A percentile compares a stretch with the other conserved stretches of the same genome.
These are phyloP conservation scores for Neocloeon triangulifer DNA, from an alignment of 1,140 invertebrate species.

Conservation along the genomic window DNA sequence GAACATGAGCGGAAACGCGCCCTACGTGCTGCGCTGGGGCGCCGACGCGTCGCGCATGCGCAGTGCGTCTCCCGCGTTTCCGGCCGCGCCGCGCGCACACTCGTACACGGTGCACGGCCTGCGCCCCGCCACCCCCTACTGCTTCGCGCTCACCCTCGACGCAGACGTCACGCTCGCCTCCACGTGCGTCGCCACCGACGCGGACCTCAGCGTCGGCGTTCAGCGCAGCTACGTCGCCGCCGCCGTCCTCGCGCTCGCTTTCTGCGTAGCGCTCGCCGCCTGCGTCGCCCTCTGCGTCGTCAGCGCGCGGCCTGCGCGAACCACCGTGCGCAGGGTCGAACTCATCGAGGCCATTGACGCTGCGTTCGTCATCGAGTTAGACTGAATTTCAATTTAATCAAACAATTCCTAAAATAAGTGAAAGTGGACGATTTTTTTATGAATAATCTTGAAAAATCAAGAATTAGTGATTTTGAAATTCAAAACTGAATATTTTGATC, in stretches of 20 bases:
- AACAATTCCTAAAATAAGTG: no score
- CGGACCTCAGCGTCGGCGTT: conserved; percentile 9
- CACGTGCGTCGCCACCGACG: conserved; percentile 8
- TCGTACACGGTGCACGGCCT: conserved; percentile 12
- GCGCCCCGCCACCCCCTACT: conserved; percentile 8
- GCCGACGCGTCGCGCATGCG: conserved; percentile 2
- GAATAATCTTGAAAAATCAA: no score
- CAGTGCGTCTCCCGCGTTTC: conserved; percentile 5
- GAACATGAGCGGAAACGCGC: conserved; percentile 9
- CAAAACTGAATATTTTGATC: no score
- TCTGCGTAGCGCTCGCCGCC: conserved; percentile 2
- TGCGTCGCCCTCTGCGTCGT: conserved; percentile 7
- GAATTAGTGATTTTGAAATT: no score
- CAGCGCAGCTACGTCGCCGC: conserved; percentile 8
- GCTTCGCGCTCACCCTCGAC: conserved; percentile 9
- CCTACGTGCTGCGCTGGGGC: conserved; percentile 10
- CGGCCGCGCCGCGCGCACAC: conserved; percentile 9
- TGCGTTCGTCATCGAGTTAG: no score
- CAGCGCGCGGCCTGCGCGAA: conserved; percentile 4
- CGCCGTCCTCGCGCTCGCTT: conserved; percentile 3
- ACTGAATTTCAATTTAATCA: no score
- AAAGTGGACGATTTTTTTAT: no score
- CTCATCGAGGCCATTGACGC: no score
- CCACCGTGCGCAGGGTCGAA: no score
- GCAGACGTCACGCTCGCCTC: conserved; percentile 8